A percentile compares a stretch with the other conserved stretches of the same genome.
Evolutionary conservation across 1,140 invertebrate genomes (phyloP).

Genomic region (Paraescarpia echinospica): DNA sequence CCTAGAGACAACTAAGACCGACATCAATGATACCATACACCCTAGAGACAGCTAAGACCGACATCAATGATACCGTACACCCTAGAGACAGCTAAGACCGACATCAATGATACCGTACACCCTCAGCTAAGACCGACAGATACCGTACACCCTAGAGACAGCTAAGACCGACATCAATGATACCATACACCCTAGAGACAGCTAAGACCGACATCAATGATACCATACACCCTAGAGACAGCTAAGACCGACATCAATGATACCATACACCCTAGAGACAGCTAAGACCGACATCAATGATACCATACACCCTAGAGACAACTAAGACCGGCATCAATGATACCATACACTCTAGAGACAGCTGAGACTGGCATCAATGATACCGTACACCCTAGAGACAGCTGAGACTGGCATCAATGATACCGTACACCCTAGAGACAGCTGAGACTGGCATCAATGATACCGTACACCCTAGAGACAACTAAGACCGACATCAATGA

Average conservation of each 20-base stretch:
- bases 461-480: neutral
- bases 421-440: neutral
- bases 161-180: neutral
- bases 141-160: neutral
- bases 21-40: neutral
- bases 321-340: neutral
- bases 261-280: neutral
- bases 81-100: neutral
- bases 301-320: neutral
- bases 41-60: neutral
- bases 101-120: neutral
- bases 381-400: neutral
- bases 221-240: neutral
- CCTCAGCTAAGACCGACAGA: neutral
- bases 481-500: neutral
- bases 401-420: neutral
- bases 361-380: neutral
- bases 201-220: neutral
- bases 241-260: neutral
- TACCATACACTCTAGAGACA: neutral
- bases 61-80: neutral
- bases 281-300: neutral
- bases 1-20: neutral
- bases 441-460: neutral
- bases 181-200: neutral